A percentile compares a stretch with the other conserved stretches of the same genome.
phyloP scores from a whole-genome alignment of 1,140 invertebrate species.

The Muscidifurax raptorellus region DNA sequence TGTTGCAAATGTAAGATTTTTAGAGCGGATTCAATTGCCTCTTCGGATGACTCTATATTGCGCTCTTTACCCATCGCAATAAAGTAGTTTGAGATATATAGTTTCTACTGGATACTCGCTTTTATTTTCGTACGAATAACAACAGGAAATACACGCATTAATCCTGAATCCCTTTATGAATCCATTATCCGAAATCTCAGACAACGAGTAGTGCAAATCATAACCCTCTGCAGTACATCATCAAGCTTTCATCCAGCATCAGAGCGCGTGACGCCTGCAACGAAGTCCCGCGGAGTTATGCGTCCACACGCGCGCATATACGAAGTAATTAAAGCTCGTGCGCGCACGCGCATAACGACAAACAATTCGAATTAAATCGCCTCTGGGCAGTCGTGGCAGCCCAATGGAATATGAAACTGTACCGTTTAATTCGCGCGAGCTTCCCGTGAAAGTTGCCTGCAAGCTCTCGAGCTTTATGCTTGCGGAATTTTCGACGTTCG shows the following conservation, averaged over 20 bases:
- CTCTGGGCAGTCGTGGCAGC: background rate
- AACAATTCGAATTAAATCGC: conserved; percentile 21
- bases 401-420: background rate
- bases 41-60: background rate
- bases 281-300: background rate
- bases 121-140: too few species aligned
- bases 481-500: too few species aligned
- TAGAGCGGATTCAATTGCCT: background rate
- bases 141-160: too few species aligned
- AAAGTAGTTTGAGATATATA: too few species aligned
- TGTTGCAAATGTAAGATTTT: background rate
- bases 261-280: background rate
- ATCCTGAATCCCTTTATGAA: too few species aligned
- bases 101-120: too few species aligned
- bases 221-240: background rate
- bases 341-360: background rate
- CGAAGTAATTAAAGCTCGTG: background rate
- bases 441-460: too few species aligned
- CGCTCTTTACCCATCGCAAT: background rate
- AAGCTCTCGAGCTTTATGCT: background rate
- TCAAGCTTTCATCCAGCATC: background rate
- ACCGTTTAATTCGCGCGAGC: background rate
- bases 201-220: background rate
- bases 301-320: background rate
- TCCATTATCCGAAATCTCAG: too few species aligned